phyloP scores from a whole-genome alignment of 2,113 vertebrate species.

The Orycteropus afer region DNA sequence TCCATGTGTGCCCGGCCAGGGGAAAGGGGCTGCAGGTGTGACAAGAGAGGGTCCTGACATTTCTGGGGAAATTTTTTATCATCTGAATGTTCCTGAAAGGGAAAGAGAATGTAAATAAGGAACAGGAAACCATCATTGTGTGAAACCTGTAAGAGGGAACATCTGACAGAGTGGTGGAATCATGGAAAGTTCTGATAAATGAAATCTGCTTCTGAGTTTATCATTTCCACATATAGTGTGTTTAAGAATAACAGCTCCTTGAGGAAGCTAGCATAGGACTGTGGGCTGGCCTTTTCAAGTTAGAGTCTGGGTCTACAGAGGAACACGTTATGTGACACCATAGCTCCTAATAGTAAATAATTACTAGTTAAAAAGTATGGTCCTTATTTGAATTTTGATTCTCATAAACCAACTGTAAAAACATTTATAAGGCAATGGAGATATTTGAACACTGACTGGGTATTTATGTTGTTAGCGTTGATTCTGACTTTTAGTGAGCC shows the following conservation, averaged over 20 bases:
- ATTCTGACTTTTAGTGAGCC: neutral
- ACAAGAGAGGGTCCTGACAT: conserved; percentile 75
- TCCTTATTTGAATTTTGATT: conserved; percentile 39
- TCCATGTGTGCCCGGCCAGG: conserved; percentile 83
- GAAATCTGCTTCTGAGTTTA: neutral
- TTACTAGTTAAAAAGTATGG: conserved; percentile 2
- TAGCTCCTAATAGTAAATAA: neutral
- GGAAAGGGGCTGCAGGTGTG: conserved; percentile 79
- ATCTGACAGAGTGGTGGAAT: neutral
- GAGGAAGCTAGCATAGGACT: neutral
- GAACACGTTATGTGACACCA: neutral
- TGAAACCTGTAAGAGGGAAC: neutral
- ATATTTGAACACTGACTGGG: neutral
- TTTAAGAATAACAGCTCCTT: neutral
- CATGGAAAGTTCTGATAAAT: neutral
- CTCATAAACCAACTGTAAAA: conserved; percentile 15
- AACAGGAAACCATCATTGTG: neutral
- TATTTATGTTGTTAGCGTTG: conserved; percentile 5
- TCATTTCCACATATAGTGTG: neutral
- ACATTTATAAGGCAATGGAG: neutral
- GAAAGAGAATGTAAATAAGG: conserved; percentile 29
- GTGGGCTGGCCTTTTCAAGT: neutral
- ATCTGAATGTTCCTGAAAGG: conserved; percentile 80
- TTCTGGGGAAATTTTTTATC: conserved; percentile 73
- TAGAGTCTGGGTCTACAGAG: neutral